Base-by-base conservation (phyloP, 2,113 vertebrate species). In the Limanda limanda region DNA sequence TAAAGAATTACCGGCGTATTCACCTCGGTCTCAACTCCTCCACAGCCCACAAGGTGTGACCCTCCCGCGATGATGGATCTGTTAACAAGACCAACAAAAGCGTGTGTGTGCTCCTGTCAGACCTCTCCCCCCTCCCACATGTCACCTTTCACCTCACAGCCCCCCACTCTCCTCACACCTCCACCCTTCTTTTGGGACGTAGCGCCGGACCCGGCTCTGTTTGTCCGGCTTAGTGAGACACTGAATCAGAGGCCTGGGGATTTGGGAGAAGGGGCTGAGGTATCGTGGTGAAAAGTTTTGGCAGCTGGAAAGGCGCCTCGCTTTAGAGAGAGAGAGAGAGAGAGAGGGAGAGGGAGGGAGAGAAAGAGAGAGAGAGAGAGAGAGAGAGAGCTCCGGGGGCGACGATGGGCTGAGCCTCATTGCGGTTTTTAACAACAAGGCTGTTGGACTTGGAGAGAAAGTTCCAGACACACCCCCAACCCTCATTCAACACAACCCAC, bases 371-470 rank as follows among this genome's bases (percentile, higher is more conserved):
- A 27, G 27, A 27, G 27, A 27, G 27, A 6, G 27, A 31, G 31
- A 77, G 78, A 79, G 83, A 67, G 68, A 40, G 35, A 13, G 31
- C 31, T 31, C 31, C 6, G 31, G 31, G 31, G 31, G 27, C 27
- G 45, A 47, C 14, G 45, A 51, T 54, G 72, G 71, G 72, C 56
- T 48, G 79, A 83, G 83, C 79, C 83, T 86, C 72, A 18, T 24
- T 86, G 88, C 42, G 76, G 88, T 92, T 90, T 90, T 74, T 91
- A 85, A 79, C 87, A 86, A 70, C 88, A 89, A 31, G 86, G 81
- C 86, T 88, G 85, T 85, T 83, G 88, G 88, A 90, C 88, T 86
- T 81, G 69, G 78, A 89, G 88, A 81, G 84, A 90, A 86, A 81
- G 88, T 87, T 90, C 65, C 71, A 88, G 89, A 79, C 85, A 85